Evolutionary conservation across 2,888 invertebrate genomes (phyloP).

Genomic region (Orthonychiurus folsomi): DNA sequence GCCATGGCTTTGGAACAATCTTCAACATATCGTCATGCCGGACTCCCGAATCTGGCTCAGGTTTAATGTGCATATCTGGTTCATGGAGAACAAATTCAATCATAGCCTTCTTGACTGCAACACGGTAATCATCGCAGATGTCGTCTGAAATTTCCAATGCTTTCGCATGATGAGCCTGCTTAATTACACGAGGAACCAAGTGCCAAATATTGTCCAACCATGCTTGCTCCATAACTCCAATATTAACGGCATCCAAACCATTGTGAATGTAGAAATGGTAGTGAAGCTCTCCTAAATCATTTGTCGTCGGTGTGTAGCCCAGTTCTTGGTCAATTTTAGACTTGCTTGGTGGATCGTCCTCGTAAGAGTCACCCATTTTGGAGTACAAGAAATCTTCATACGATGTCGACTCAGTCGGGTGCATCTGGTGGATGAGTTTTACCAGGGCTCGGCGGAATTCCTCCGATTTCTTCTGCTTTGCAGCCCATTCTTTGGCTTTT

Average conservation of each 20-base stretch:
- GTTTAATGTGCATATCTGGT: constrained; percentile 49
- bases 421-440: constrained; percentile 54
- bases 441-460: constrained; percentile 72
- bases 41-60: constrained; percentile 29
- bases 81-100: constrained; percentile 85
- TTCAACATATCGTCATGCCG: constrained; percentile 27
- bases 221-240: constrained; percentile 68
- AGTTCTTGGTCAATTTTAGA: constrained; percentile 18
- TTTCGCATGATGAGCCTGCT: constrained; percentile 42
- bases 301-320: constrained; percentile 27
- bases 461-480: constrained; percentile 55
- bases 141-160: constrained; percentile 56
- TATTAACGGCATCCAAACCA: constrained; percentile 81
- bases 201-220: constrained; percentile 53
- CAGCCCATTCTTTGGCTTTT: constrained; percentile 38
- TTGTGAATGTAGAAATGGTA: constrained; percentile 86
- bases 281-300: constrained; percentile 46
- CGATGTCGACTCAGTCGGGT: constrained; percentile 40
- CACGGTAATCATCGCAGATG: constrained; percentile 73
- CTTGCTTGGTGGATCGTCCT: constrained; percentile 23
- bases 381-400: constrained; percentile 12
- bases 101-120: constrained; percentile 81
- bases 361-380: constrained; percentile 5
- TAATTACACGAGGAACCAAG: constrained; percentile 46
- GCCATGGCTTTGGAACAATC: constrained; percentile 38